Evolutionary conservation across 2,113 vertebrate species (phyloP).

Genomic region (Hemibagrus wyckioides): DNA sequence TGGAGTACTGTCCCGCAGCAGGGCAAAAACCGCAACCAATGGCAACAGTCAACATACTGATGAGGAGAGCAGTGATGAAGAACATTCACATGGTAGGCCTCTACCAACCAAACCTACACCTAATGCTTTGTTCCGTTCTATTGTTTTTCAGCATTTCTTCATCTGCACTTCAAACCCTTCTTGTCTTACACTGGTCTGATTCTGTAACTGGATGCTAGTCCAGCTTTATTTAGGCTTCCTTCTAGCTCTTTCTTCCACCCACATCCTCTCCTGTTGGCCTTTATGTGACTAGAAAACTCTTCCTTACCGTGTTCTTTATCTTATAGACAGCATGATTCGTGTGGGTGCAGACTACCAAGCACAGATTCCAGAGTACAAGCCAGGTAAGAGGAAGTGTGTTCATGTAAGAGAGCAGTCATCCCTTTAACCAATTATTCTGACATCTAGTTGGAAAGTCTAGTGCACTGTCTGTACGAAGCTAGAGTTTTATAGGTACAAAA

Average conservation of each 20-base stretch:
- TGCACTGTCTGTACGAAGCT: not conserved
- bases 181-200: conserved; percentile 24
- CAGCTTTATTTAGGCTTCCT: conserved; percentile 26
- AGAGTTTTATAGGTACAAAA: not conserved
- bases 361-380: conserved; percentile 89
- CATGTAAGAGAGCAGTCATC: not conserved
- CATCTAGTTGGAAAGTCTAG: not conserved
- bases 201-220: not conserved
- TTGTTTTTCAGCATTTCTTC: not conserved
- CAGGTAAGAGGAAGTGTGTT: conserved; percentile 72
- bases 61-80: conserved; percentile 79
- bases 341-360: conserved; percentile 93
- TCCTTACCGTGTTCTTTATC: conserved; percentile 25
- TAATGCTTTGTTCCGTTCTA: not conserved
- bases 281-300: conserved; percentile 39
- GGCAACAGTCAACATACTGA: conserved; percentile 75
- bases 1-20: conserved; percentile 86
- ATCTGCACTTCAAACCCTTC: conserved; percentile 5
- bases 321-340: conserved; percentile 90
- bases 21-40: conserved; percentile 84
- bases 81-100: conserved; percentile 71
- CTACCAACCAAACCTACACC: not conserved
- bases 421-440: not conserved
- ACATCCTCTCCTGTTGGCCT: conserved; percentile 56
- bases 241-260: conserved; percentile 53